Base-by-base conservation (phyloP, 2,888 invertebrate genomes). In the Pyralis farinalis region DNA sequence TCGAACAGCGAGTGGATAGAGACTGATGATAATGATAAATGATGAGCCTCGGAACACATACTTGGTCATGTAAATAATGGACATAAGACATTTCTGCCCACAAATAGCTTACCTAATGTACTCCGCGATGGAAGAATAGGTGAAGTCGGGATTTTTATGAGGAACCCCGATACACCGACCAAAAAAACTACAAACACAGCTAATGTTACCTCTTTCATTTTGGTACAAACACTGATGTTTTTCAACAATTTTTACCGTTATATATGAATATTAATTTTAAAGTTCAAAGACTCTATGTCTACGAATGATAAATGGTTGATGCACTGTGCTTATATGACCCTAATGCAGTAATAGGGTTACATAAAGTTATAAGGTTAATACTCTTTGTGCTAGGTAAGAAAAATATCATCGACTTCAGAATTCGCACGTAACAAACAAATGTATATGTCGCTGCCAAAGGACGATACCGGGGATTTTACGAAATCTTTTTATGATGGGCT, bases 181-280 rank as follows among this genome's bases (percentile, higher is more conserved):
- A 62, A 51, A 7, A 67, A 29, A 1, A 58, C 36, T 12, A 55
- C 48, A 6, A 69, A 34, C 12, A 75, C 35, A 31, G 70, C 20
- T 41, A 76, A 46, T 68, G 66, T 64, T 61, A 77, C 51, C 54
- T 56, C 49, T 67, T 77, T 77, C 85, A 85, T 86, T 46, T 68
- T 79, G 47, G 33, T 29, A 44, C 7, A 22, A 36, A 51, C 41
- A 74, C 67, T 76, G 61, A 49, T 30, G 1, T 34, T 37, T 38
- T 33, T 20, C 16, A 10, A 42, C 35, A 32, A 34, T 38, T 47
- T 38, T 37, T 27, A 12, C 34, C 12, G 50, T 51, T 73, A 58
- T 77, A 72, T 74, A 52, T 11, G 53, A 42, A 32, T 12, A 46
- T 39, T 48, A 44, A 46, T 53, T 58, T 55, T 37, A 54, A 64